Conservation (phyloP, 2,888 invertebrate species). For the Ceriagrion tenellum region DNA sequence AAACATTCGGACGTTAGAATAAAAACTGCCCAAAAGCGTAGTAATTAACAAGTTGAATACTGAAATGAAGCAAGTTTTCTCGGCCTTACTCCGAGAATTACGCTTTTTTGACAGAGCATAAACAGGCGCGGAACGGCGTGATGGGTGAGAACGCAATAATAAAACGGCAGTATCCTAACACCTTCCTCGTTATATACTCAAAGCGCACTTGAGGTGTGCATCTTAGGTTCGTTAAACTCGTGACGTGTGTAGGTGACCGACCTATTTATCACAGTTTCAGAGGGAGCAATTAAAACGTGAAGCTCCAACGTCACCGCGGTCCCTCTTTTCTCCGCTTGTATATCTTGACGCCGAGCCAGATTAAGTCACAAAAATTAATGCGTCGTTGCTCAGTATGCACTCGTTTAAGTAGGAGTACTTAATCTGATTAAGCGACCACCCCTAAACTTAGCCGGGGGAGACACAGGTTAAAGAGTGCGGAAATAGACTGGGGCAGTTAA, state of each 20-base stretch:
- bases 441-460: not conserved
- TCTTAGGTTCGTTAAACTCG: slow-evolving; percentile 7
- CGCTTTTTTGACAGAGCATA: too few relatives aligned
- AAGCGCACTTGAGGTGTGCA: not conserved
- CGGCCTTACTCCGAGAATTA: too few relatives aligned
- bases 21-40: too few relatives aligned
- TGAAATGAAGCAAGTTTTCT: too few relatives aligned
- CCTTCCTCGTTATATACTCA: not conserved
- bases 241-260: slow-evolving; percentile 7
- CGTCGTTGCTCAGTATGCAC: slow-evolving; percentile 16
- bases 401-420: slow-evolving; percentile 25
- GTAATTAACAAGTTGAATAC: too few relatives aligned
- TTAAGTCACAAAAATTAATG: slow-evolving; percentile 39
- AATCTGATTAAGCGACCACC: slow-evolving; percentile 7
- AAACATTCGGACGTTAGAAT: too few relatives aligned
- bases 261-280: slow-evolving; percentile 32
- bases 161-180: not conserved
- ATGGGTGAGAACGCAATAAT: not conserved
- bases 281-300: slow-evolving; percentile 10
- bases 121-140: too few relatives aligned
- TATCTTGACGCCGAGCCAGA: slow-evolving; percentile 23
- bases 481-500: slow-evolving; percentile 22
- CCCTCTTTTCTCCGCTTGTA: not conserved
- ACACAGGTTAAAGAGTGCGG: not conserved
- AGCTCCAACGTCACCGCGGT: not conserved